phyloP scores from a whole-genome alignment of 2,113 vertebrate species.

The Rousettus leschenaultii region DNA sequence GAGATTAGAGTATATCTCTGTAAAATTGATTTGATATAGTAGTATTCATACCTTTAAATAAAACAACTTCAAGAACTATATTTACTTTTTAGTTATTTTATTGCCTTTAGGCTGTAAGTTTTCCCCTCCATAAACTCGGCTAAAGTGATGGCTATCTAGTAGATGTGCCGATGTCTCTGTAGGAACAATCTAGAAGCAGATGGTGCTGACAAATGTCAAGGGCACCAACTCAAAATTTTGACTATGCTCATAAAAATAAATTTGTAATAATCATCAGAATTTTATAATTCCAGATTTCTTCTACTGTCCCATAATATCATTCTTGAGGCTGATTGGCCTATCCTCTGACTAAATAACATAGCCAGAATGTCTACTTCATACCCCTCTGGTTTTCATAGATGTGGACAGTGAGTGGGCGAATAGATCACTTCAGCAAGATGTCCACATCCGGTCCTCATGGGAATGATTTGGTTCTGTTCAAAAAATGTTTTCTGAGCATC shows the following conservation, averaged over 20 bases:
- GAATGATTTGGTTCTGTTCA: neutral
- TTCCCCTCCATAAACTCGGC: neutral
- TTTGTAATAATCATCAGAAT: neutral
- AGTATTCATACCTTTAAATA: neutral
- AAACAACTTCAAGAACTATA: neutral
- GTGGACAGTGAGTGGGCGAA: fast-evolving
- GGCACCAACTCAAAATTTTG: neutral
- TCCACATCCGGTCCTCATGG: neutral
- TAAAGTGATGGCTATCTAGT: neutral
- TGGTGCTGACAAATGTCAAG: neutral
- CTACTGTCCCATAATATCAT: neutral
- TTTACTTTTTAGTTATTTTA: neutral
- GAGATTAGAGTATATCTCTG: neutral
- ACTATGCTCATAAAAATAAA: neutral
- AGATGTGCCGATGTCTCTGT: neutral
- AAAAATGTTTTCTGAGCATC: neutral
- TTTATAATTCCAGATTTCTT: neutral
- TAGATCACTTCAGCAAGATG: neutral
- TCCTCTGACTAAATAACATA: neutral
- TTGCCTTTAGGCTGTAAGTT: neutral
- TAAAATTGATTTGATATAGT: neutral
- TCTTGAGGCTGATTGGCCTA: neutral
- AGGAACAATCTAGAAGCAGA: neutral
- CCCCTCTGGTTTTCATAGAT: neutral
- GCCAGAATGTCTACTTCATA: neutral